A percentile compares a stretch with the other conserved stretches of the same genome.
Conservation (phyloP, 2,797 vertebrate genomes). For the Siniperca obscura region DNA sequence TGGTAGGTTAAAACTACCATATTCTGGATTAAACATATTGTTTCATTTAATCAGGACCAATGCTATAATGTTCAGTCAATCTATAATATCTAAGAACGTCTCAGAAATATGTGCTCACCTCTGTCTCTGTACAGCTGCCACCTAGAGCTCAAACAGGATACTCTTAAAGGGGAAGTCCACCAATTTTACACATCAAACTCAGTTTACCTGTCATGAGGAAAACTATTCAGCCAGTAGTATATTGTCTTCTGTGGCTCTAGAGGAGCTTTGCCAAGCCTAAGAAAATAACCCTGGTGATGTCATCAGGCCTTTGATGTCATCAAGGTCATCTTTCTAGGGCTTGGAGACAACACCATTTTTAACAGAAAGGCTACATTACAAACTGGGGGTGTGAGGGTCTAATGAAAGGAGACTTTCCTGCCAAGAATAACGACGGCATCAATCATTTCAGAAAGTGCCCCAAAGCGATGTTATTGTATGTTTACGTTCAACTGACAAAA, state of each 20-base stretch:
- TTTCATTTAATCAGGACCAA: neutral
- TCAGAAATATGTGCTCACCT: neutral
- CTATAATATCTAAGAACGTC: neutral
- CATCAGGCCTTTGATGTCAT: neutral
- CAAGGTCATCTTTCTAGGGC: neutral
- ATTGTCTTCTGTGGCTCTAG: neutral
- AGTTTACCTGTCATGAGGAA: too few relatives aligned
- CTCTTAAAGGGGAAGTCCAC: neutral
- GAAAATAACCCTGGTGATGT: too few relatives aligned
- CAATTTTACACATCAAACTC: neutral
- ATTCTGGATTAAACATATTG: neutral
- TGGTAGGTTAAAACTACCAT: neutral
- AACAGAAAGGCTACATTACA: neutral
- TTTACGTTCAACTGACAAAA: neutral
- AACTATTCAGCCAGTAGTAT: too few relatives aligned
- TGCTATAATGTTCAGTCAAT: neutral
- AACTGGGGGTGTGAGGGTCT: neutral
- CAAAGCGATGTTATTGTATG: neutral
- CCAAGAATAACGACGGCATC: too few relatives aligned
- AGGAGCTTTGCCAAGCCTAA: too few relatives aligned
- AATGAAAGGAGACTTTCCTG: slow-evolving; percentile 5
- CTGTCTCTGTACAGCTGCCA: neutral
- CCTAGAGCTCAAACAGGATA: neutral
- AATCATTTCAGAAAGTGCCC: neutral
- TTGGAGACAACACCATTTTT: neutral